Evolutionary conservation across 2,888 invertebrate genomes (phyloP).

Genomic region (Allygus modestus): DNA sequence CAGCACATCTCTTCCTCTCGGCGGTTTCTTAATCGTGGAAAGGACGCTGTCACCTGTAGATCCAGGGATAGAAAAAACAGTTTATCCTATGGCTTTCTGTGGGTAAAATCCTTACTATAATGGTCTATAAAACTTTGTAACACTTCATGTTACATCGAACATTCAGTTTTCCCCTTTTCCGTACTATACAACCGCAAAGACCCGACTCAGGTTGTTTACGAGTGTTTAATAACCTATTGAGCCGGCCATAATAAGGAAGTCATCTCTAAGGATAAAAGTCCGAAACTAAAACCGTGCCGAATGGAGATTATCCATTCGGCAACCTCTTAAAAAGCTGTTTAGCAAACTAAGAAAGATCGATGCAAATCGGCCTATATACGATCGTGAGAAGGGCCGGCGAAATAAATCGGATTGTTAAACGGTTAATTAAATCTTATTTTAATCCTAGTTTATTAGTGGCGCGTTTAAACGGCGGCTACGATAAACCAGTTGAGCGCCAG

Average conservation of each 20-base stretch:
- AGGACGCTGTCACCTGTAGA: too few species aligned
- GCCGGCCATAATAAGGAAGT: conserved; percentile 22
- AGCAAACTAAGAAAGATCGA: conserved; percentile 40
- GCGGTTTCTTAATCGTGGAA: too few species aligned
- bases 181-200: not conserved
- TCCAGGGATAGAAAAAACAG: too few species aligned
- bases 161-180: not conserved
- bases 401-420: conserved; percentile 42
- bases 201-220: not conserved
- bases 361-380: conserved; percentile 30
- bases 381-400: conserved; percentile 23
- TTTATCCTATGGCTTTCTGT: too few species aligned
- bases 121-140: too few species aligned
- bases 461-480: not conserved
- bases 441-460: conserved; percentile 35
- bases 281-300: not conserved
- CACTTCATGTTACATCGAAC: too few species aligned
- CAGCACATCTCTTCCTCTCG: too few species aligned
- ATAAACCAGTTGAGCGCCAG: conserved; percentile 44
- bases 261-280: conserved; percentile 34
- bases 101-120: too few species aligned
- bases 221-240: not conserved
- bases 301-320: conserved; percentile 29
- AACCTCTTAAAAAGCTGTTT: conserved; percentile 31
- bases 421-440: conserved; percentile 52